These are phyloP conservation scores for Galeopterus variegatus DNA, from an alignment of 2,113 vertebrate species.

Conservation along the genomic window DNA sequence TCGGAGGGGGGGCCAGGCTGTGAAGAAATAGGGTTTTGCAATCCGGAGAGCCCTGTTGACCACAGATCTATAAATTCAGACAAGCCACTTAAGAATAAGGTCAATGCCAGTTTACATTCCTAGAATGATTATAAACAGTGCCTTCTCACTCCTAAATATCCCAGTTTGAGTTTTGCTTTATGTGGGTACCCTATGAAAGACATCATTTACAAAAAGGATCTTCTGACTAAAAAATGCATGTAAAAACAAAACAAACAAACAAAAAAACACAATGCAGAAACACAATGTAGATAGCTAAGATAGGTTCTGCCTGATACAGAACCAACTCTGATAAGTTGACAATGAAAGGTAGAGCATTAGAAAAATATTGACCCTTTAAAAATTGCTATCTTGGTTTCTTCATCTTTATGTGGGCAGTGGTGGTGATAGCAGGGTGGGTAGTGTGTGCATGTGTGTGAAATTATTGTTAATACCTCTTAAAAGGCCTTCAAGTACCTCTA, in stretches of 20 bases:
- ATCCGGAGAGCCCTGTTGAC: background rate
- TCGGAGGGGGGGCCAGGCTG: background rate
- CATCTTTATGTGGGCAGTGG: background rate
- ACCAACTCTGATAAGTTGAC: background rate
- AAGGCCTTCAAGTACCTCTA: background rate
- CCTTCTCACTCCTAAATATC: background rate
- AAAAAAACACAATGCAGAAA: background rate
- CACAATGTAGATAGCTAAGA: slow-evolving; percentile 24
- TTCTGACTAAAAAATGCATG: background rate
- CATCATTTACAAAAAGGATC: slow-evolving; percentile 4
- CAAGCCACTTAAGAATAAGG: slow-evolving; percentile 39
- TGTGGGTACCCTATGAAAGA: background rate
- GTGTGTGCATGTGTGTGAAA: background rate
- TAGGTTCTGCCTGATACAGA: slow-evolving; percentile 15
- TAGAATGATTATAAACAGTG: slow-evolving; percentile 16
- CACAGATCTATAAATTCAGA: background rate
- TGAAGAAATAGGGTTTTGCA: slow-evolving; percentile 38
- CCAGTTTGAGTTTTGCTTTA: background rate
- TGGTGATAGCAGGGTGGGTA: background rate
- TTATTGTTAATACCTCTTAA: background rate
- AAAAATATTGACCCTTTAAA: slow-evolving; percentile 12
- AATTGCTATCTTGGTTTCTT: background rate
- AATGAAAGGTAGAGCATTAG: slow-evolving; percentile 11
- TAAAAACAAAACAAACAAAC: background rate
- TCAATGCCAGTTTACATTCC: background rate